These are phyloP conservation scores for Centropristis striata DNA, from an alignment of 2,113 vertebrate genomes.

Conservation along the genomic window DNA sequence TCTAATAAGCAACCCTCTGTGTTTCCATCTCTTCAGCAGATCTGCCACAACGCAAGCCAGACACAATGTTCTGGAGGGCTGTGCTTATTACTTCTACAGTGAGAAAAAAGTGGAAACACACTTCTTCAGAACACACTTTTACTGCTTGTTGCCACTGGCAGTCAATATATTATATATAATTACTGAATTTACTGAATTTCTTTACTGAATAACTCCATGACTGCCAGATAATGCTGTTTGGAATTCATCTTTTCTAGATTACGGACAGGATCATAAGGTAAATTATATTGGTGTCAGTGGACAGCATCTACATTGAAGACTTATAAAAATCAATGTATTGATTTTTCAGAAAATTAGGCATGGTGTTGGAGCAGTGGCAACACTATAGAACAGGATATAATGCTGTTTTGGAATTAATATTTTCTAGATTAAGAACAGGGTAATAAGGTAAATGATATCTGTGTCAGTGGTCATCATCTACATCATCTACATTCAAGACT, in stretches of 20 bases:
- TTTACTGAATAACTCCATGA: neutral
- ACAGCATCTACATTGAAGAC: no score
- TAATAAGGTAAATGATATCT: no score
- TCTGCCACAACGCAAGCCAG: conserved; percentile 15
- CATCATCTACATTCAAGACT: conserved; percentile 1
- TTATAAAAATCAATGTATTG: no score
- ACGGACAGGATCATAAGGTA: neutral
- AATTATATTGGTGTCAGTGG: neutral
- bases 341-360: no score
- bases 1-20: neutral
- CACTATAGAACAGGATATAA: no score
- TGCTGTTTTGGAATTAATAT: no score
- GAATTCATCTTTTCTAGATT: neutral
- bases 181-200: no score
- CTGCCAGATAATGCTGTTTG: neutral
- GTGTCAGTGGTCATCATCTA: no score
- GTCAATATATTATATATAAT: no score
- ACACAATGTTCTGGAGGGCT: neutral
- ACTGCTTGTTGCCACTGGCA: neutral
- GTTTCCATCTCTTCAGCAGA: neutral
- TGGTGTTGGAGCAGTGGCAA: no score
- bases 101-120: neutral
- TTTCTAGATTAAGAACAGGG: no score
- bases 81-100: neutral
- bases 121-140: neutral